Percentiles rank a stretch among this genome's conserved stretches.
Evolutionary conservation across 2,113 vertebrate species (phyloP).

Genomic region (Dicentrarchus labrax): DNA sequence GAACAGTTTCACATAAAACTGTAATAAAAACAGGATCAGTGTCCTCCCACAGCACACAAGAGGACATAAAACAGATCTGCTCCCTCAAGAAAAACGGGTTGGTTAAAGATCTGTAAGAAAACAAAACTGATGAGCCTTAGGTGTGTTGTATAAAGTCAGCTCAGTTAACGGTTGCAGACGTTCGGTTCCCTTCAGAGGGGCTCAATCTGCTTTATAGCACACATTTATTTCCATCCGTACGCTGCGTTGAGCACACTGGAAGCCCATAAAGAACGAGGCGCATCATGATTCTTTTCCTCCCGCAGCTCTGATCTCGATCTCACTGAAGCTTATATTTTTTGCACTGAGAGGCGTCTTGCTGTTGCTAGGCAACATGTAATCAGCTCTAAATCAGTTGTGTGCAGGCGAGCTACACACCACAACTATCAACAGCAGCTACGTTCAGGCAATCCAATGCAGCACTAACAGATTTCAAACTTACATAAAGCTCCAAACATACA

Average conservation of each 20-base stretch:
- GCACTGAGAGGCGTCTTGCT: conserved; percentile 73
- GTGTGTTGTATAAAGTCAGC: not conserved
- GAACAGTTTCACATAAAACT: not conserved
- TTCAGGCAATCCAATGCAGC: conserved; percentile 14
- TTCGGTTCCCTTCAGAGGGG: not conserved
- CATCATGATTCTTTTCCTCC: conserved; percentile 40
- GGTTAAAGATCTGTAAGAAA: not conserved
- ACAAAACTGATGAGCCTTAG: not conserved
- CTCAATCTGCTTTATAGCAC: not conserved
- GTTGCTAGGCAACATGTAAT: conserved; percentile 70
- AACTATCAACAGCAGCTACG: conserved; percentile 10
- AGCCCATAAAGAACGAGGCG: conserved; percentile 17
- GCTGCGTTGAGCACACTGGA: conserved; percentile 24
- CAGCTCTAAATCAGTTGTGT: conserved; percentile 64
- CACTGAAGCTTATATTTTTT: conserved; percentile 37
- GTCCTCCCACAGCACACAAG: too few species aligned
- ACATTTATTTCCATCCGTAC: not conserved
- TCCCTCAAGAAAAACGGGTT: not conserved
- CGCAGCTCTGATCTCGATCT: conserved; percentile 54
- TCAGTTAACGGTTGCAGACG: not conserved
- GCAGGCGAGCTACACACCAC: conserved; percentile 35
- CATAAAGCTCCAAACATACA: not conserved
- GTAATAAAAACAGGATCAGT: not conserved
- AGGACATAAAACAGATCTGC: not conserved
- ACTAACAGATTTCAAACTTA: not conserved